Evolutionary conservation across 2,113 vertebrate genomes (phyloP), one percentile per base, ranked within the genome.

Genomic region (Myrmecophaga tridactyla): DNA sequence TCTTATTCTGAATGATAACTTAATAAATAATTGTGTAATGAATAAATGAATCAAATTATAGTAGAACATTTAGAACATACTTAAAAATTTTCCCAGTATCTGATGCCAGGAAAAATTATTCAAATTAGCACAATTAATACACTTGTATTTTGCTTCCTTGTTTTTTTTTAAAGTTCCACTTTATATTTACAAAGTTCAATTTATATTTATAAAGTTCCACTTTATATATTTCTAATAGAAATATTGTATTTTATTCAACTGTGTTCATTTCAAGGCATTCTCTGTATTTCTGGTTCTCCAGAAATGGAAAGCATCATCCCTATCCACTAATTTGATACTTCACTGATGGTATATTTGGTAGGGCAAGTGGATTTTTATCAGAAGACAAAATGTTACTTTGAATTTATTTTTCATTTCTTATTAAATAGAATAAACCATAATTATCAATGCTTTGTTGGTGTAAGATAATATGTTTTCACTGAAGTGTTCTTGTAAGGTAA

Each of bases 321-420:
- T 86, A 65, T 56, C 36, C 41, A 70, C 18, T n/a, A 48, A 78
- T 78, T 58, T 27, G 51, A 7, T 41, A 60, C 9, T 81, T 92
- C 6, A 58, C 86, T 9, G 11, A 56, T 20, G 41, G 4, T 63
- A 4, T 86, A 5, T 53, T 92, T 3, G 25, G n/a, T 39, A 75
- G 3, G 12, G 13, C 27, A 96, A 51, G 27, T 81, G n/a, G 43
- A n/a, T n/a, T 43, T 87, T 85, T 92, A 75, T 41, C 14, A 73
- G 8, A 46, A 82, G 3, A 29, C 29, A 81, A 91, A 86, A 43
- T 51, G 20, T 92, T 76, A 63, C 10, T 60, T 27, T 73, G 1
- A 4, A 77, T 80, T 76, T 91, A 94, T 10, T 25, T 87, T 93
- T 83, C 25, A 94, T 62, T 69, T 89, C 34, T 78, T 76, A 48